phyloP scores from a whole-genome alignment of 2,888 invertebrate species.

The Periphyllus acericola region DNA sequence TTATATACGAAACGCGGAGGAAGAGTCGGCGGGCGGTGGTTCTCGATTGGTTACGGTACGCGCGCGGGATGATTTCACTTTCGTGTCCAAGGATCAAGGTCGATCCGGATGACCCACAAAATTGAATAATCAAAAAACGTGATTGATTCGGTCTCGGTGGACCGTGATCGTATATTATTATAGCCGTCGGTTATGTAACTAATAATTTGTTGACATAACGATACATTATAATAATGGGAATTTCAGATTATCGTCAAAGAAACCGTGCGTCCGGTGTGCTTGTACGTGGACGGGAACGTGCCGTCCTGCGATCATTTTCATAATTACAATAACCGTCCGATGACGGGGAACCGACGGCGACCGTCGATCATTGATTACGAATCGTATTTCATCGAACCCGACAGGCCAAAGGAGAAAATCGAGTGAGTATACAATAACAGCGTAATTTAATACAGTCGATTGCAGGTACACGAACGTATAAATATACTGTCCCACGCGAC shows the following conservation, averaged over 20 bases:
- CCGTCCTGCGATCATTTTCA: slow-evolving; percentile 25
- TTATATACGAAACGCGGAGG: neutral
- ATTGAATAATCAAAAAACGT: slow-evolving; percentile 36
- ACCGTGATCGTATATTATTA: neutral
- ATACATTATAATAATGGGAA: slow-evolving; percentile 30
- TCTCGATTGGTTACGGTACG: neutral
- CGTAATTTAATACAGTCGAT: neutral
- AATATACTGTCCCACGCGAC: neutral
- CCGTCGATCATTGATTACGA: neutral
- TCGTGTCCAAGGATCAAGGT: slow-evolving; percentile 40
- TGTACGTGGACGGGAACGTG: slow-evolving; percentile 29
- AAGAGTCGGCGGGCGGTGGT: neutral
- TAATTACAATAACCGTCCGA: neutral
- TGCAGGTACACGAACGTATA: neutral
- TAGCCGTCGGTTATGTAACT: slow-evolving; percentile 1
- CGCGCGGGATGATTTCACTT: slow-evolving; percentile 52
- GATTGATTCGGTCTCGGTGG: slow-evolving; percentile 17
- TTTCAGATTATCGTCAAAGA: slow-evolving; percentile 49
- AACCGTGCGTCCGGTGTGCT: slow-evolving; percentile 55
- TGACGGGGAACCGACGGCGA: neutral
- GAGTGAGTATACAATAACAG: neutral
- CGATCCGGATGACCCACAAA: slow-evolving; percentile 42
- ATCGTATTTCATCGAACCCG: slow-evolving; percentile 29
- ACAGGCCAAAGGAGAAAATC: slow-evolving; percentile 12
- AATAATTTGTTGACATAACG: slow-evolving; percentile 46